Conservation (phyloP, 2,888 invertebrate species). For the Oegoconia quadripuncta region DNA sequence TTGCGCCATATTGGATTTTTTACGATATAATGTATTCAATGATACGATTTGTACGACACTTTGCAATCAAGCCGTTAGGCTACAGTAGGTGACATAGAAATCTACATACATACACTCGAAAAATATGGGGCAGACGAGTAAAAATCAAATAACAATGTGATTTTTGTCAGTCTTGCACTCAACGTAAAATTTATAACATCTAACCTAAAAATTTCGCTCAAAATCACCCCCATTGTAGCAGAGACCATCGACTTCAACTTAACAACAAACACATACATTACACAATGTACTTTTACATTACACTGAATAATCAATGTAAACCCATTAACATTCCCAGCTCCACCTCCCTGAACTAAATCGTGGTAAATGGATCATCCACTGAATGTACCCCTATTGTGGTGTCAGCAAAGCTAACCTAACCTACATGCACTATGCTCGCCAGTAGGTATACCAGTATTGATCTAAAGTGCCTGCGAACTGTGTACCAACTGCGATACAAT, state of each 20-base stretch:
- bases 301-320: neutral
- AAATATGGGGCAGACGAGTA: too few relatives aligned
- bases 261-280: neutral
- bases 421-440: slow-evolving; percentile 33
- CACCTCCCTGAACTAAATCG: slow-evolving; percentile 14
- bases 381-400: slow-evolving; percentile 32
- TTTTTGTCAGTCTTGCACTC: too few relatives aligned
- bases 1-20: too few relatives aligned
- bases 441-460: slow-evolving; percentile 32
- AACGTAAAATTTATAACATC: neutral
- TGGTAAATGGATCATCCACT: slow-evolving; percentile 31
- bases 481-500: slow-evolving; percentile 12
- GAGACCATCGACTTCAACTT: too few relatives aligned
- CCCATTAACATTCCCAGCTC: slow-evolving; percentile 10
- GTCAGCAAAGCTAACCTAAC: slow-evolving; percentile 29
- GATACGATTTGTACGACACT: too few relatives aligned
- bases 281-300: too few relatives aligned
- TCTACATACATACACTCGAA: too few relatives aligned
- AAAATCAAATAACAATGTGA: too few relatives aligned
- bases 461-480: slow-evolving; percentile 18
- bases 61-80: too few relatives aligned
- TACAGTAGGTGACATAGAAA: too few relatives aligned
- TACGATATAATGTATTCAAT: too few relatives aligned
- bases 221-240: too few relatives aligned
- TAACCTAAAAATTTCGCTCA: neutral